These are phyloP conservation scores for Gopherus evgoodei DNA, from an alignment of 2,113 vertebrate genomes.

Conservation along the genomic window DNA sequence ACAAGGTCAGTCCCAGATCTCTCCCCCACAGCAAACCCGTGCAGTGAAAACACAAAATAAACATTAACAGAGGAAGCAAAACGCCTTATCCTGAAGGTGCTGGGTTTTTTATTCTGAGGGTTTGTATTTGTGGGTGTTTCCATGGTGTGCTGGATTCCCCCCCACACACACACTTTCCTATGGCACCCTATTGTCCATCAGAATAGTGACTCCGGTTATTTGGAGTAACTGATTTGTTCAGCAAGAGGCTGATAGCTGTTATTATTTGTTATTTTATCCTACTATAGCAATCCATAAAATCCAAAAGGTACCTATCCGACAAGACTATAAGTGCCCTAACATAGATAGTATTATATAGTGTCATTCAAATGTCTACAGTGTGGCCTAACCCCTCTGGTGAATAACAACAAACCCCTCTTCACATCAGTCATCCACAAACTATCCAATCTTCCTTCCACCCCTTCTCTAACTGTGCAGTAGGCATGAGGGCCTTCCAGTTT, in stretches of 20 bases:
- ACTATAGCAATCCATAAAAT: accelerated
- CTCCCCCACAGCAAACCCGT: not conserved
- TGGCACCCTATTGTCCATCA: not conserved
- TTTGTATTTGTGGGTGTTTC: not conserved
- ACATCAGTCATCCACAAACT: not conserved
- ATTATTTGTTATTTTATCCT: not conserved
- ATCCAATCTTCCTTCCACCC: not conserved
- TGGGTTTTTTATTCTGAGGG: accelerated
- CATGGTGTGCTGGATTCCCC: not conserved
- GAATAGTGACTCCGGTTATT: not conserved
- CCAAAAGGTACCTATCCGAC: not conserved
- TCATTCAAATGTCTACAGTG: not conserved
- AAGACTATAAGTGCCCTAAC: not conserved
- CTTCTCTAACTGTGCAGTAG: not conserved
- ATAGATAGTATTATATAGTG: not conserved
- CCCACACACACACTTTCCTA: accelerated
- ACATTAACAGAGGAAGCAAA: not conserved
- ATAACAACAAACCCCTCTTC: not conserved
- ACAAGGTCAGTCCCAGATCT: not conserved
- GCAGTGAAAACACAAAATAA: not conserved
- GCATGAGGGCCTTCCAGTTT: not conserved
- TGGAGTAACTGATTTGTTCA: not conserved
- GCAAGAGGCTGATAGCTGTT: accelerated
- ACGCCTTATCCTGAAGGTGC: not conserved
- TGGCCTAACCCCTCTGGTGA: not conserved